Conservation (phyloP, 2,113 vertebrate genomes). For the Eurypyga helias region DNA sequence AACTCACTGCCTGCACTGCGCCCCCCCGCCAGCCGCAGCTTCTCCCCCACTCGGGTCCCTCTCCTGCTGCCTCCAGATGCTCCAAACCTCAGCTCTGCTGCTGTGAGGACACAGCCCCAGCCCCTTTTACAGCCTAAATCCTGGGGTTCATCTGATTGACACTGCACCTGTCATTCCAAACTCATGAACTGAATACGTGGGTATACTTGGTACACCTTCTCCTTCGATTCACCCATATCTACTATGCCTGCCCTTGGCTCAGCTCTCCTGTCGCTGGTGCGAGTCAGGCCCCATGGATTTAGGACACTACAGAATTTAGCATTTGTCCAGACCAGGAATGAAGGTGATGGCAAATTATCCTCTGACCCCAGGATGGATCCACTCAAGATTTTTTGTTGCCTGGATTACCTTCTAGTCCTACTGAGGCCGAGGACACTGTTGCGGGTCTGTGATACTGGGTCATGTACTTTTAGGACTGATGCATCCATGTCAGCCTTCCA, state of each 20-base stretch:
- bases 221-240: background rate
- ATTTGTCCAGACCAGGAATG: background rate
- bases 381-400: background rate
- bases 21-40: background rate
- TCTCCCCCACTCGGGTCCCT: background rate
- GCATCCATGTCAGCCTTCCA: background rate
- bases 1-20: background rate
- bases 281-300: background rate
- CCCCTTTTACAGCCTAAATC: background rate
- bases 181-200: background rate
- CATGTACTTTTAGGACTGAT: rapidly evolving
- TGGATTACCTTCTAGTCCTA: background rate
- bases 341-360: background rate
- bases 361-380: background rate
- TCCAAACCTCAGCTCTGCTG: background rate
- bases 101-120: background rate
- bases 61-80: background rate
- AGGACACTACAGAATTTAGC: background rate
- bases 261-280: background rate
- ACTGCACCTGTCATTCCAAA: background rate
- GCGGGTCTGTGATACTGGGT: background rate
- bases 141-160: background rate
- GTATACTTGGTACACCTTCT: background rate
- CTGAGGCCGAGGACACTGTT: background rate
- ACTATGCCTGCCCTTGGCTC: background rate